Evolutionary conservation across 2,888 invertebrate genomes (phyloP), one percentile per base, ranked within the genome.

Genomic region (Pandemis cinnamomeana): DNA sequence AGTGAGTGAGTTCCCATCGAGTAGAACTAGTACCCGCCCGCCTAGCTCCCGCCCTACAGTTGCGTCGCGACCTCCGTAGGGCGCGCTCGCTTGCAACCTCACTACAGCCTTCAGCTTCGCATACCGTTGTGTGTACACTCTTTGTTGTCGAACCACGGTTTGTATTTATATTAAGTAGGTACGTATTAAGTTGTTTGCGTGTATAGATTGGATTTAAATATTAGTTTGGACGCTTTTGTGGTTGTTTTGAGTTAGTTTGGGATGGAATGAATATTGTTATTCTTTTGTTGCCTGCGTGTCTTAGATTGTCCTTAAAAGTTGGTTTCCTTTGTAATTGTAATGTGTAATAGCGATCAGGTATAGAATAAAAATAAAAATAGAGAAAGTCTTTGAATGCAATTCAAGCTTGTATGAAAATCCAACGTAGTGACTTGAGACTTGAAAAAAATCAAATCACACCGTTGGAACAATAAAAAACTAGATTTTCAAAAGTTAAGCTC

Each of bases 21-120:
- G 46, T 58, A 51, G 27, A 46, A 20, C 8, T 48, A 55, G 71
- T 67, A 55, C 6, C 20, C 42, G 62, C 61, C 60, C 15, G 66
- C 41, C 20, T 76, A 76, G 78, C 76, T 80, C 83, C 88, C 89
- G 88, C 88, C 89, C 88, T 78, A 64, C 86, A 90, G 89, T 90
- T 85, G 84, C 79, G 78, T 72, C 78, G 77, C 82, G 83, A 75
- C 76, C 80, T 73, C 79, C 79, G 82, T 78, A 80, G 83, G 85
- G 86, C 86, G 85, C 83, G 80, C 85, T 81, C 84, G 85, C 79
- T 70, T 80, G 67, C 77, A 78, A 60, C 77, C 76, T 69, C 69
- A 64, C 63, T 72, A 15, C 66, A 72, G 55, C 69, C 66, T 58
- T 13, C 11, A n/a, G 10, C 46, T 53, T 20, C 55, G 4, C 2